Percentiles rank a stretch among this genome's conserved stretches.
These are phyloP conservation scores for Cygnus buccinator DNA, from an alignment of 2,113 vertebrate species.

Conservation along the genomic window DNA sequence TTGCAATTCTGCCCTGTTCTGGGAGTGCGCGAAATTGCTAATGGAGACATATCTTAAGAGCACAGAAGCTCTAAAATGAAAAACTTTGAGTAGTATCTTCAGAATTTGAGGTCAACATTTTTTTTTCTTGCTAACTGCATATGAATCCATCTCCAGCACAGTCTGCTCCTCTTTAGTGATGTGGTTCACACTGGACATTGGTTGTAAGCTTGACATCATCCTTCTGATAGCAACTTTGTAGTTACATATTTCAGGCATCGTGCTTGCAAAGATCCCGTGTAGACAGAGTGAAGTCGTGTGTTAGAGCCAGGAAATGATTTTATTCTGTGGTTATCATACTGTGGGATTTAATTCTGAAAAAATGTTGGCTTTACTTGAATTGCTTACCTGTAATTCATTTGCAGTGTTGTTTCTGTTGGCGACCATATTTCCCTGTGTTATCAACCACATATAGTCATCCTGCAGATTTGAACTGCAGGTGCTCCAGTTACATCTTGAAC, in stretches of 20 bases:
- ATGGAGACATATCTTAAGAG: neutral
- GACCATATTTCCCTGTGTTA: neutral
- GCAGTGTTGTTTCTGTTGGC: neutral
- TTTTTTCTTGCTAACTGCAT: neutral
- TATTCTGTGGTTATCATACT: neutral
- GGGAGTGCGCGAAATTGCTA: neutral
- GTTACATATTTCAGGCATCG: rapidly evolving
- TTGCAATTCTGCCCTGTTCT: neutral
- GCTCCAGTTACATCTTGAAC: neutral
- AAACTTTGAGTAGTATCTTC: neutral
- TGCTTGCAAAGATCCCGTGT: neutral
- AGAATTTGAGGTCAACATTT: neutral
- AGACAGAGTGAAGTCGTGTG: rapidly evolving
- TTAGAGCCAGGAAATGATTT: neutral
- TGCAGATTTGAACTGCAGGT: neutral
- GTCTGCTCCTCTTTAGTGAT: neutral
- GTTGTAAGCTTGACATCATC: neutral
- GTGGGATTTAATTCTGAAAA: neutral
- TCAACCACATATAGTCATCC: neutral
- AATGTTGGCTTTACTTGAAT: neutral
- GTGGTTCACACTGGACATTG: neutral
- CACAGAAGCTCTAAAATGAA: neutral
- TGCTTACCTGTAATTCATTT: neutral
- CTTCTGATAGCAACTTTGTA: neutral
- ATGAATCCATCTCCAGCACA: neutral